Percentiles rank a stretch among this genome's conserved stretches.
Conservation (phyloP, 1,140 invertebrate genomes). For the Hermetia illucens region DNA sequence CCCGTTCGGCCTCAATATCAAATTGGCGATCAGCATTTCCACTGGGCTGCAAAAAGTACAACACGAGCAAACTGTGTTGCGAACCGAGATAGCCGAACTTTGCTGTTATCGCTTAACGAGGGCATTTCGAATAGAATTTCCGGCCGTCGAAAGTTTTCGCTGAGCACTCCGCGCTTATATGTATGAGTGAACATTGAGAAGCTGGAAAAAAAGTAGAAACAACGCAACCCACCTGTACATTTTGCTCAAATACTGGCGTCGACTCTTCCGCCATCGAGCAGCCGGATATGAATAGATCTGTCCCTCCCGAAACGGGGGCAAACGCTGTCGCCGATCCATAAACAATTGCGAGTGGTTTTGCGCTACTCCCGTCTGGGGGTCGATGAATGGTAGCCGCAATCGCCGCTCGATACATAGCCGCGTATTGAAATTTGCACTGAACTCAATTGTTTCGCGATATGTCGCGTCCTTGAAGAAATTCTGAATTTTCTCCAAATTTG, state of each 20-base stretch:
- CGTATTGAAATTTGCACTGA: conserved; percentile 85
- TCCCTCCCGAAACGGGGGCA: conserved; percentile 75
- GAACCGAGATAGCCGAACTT: no score
- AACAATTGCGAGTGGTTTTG: conserved; percentile 88
- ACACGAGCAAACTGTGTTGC: no score
- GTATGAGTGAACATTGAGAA: conserved; percentile 67
- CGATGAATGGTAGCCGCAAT: conserved; percentile 84
- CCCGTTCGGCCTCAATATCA: no score
- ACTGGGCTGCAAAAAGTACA: no score
- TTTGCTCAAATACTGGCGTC: conserved; percentile 28
- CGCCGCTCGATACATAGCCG: conserved; percentile 81
- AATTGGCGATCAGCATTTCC: no score
- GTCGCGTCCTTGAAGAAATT: conserved; percentile 75
- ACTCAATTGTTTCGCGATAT: conserved; percentile 87
- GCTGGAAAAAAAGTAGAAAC: no score
- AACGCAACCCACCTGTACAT: conserved; percentile 29
- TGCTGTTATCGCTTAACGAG: no score
- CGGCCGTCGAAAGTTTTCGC: no score
- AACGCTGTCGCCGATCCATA: conserved; percentile 72
- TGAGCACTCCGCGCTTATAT: no score
- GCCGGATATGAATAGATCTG: conserved; percentile 89
- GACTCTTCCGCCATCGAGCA: conserved; percentile 26
- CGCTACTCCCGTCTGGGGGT: conserved; percentile 90
- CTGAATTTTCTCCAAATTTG: conserved; percentile 63
- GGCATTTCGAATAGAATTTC: no score